Evolutionary conservation across 2,888 invertebrate genomes (phyloP).

Genomic region (Hypercompe scribonia): DNA sequence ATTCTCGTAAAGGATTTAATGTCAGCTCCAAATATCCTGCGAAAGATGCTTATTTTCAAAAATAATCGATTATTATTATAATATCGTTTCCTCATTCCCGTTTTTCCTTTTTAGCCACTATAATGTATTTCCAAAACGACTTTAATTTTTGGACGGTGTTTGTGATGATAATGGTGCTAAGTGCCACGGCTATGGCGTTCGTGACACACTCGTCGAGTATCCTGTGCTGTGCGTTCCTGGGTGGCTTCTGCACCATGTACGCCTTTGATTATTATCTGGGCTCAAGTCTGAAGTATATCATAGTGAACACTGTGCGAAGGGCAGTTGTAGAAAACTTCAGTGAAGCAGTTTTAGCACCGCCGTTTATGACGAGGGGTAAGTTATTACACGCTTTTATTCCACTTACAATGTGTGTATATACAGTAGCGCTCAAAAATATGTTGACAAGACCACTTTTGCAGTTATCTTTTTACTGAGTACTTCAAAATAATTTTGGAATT

Average conservation of each 20-base stretch:
- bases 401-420: too few species aligned
- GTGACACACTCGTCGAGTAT: slow-evolving; percentile 86
- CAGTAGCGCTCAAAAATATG: too few species aligned
- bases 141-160: slow-evolving; percentile 89
- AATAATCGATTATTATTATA: neutral
- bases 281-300: slow-evolving; percentile 89
- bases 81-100: neutral
- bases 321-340: slow-evolving; percentile 87
- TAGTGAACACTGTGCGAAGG: slow-evolving; percentile 89
- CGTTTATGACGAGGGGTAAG: slow-evolving; percentile 87
- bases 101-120: slow-evolving; percentile 75
- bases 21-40: neutral
- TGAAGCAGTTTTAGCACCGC: slow-evolving; percentile 86
- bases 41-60: neutral
- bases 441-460: too few species aligned
- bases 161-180: slow-evolving; percentile 78
- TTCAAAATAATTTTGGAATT: too few species aligned
- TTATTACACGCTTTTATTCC: too few species aligned
- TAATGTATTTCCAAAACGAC: slow-evolving; percentile 78
- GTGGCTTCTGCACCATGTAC: slow-evolving; percentile 87
- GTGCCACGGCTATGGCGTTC: slow-evolving; percentile 80
- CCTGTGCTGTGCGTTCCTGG: slow-evolving; percentile 88
- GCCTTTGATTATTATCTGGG: slow-evolving; percentile 89
- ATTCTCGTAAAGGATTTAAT: neutral
- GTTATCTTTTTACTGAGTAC: too few species aligned